Base-by-base conservation (phyloP, 2,113 vertebrate genomes). In the Sylvicapra grimmia region DNA sequence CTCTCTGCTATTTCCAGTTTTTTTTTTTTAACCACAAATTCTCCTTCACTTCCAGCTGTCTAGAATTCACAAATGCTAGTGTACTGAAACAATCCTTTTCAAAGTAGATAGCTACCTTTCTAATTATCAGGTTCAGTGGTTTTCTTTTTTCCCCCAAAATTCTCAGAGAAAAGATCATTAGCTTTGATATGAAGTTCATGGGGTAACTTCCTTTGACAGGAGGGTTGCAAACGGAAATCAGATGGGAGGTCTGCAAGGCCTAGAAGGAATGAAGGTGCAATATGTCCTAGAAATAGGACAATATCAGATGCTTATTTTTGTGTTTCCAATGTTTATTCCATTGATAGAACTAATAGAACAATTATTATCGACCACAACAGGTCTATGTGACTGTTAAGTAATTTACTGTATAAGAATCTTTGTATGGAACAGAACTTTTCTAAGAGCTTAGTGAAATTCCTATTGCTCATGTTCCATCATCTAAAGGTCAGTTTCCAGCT, bases 401-500 rank as follows among this genome's bases (percentile, higher is more conserved):
- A 95, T 96, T 97, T 87, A 83, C 11, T 80, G n/a, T 1, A 0
- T 21, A 49, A 96, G 51, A 95, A 44, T 85, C 89, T 96, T 80
- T 0, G 0, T 83, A n/a, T 97, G 97, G 58, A 75, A 93, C 44
- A 89, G 40, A 97, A 94, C 94, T 97, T 77, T 94, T 29, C 49
- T 97, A 88, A 77, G 49, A 97, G 13, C 16, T 2, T 86, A 65
- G 19, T 95, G 31, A 95, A 97, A 93, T 95, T 36, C 3, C 0
- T 72, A 1, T 89, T 95, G 53, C 90, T 97, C 63, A 95, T 65
- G 47, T 96, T 90, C 53, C 47, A 65, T 94, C 95, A 79, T 84
- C 93, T 56, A 97, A 97, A 98, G 63, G 40, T 96, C 29, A 65
- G 18, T 94, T 98, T 13, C 11, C 59, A 97, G 93, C 84, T 82